Evolutionary conservation across 1,140 invertebrate genomes (phyloP), one percentile per base, ranked within the genome.

Genomic region (Mamestra configurata): DNA sequence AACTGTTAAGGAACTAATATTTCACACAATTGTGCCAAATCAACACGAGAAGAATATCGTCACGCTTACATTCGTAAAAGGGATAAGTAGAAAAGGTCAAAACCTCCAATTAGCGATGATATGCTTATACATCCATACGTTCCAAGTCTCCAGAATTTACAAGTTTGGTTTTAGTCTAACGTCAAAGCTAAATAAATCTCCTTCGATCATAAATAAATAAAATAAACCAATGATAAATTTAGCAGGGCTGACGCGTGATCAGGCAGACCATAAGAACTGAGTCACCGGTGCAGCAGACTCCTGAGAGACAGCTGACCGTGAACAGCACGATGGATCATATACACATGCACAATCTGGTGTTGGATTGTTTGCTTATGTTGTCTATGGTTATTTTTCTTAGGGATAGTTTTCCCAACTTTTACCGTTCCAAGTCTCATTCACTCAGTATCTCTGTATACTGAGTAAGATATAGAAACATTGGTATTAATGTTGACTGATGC

Each of bases 1-100:
- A 20, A 22, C 53, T 75, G 11, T 37, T 43, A 40, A 40, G 53
- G n/a, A 57, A 24, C 6, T 75, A 57, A 46, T 46, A 49, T 59
- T 57, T 75, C 22, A 43, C 18, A 40, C 35, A 15, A 35, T 40
- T 15, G 35, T 40, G 35, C n/a, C 22, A 43, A 37, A 59, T 75
- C 10, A 59, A 75, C 7, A 66, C 15, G 13, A 4, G 53, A 27
- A 27, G 27, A 27, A 57, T 22, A 57, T 27, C 22, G 53, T 27
- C 22, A 27, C 22, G 53, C 10, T 57, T 57, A 57, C 20, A 24
- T 24, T 22, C 22, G 22, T 11, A 27, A 57, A 57, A 57, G 53
- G 53, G 53, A 57, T 27, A 7, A 15, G 27, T 15, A 27, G 53
- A 57, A 1, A 57, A 27, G 11, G 11, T 27, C 11, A 57, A 13